Evolutionary conservation across 2,797 vertebrate genomes (phyloP).

Genomic region (Poecilia picta): DNA sequence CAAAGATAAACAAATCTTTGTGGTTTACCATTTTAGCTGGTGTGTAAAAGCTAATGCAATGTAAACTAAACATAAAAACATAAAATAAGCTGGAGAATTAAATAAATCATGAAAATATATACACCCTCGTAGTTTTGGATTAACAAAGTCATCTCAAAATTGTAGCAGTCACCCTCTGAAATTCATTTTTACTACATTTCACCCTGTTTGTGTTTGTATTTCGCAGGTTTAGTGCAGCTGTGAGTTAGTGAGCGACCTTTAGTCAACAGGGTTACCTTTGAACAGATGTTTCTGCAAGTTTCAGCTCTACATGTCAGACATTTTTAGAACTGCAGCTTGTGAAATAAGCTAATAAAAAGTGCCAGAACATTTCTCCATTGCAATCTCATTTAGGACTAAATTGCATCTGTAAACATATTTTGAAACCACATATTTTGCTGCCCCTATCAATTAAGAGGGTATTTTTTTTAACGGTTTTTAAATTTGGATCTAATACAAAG

Average conservation of each 20-base stretch:
- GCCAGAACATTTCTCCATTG: background rate
- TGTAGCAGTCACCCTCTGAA: background rate
- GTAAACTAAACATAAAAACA: background rate
- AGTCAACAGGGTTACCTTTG: background rate
- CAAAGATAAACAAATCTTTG: background rate
- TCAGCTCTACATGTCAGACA: background rate
- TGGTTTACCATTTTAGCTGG: background rate
- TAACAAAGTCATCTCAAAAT: background rate
- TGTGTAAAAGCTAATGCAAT: background rate
- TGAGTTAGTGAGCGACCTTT: background rate
- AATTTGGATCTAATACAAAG: background rate
- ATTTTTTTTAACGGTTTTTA: background rate
- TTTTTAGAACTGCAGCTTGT: background rate
- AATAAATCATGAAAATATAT: constrained; percentile 6
- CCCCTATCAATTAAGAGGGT: background rate
- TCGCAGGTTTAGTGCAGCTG: background rate
- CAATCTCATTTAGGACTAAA: background rate
- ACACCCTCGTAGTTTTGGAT: background rate
- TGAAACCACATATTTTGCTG: background rate
- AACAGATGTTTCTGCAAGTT: background rate
- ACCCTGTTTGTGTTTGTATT: background rate
- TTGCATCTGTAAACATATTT: background rate
- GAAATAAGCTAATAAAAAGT: constrained; percentile 4
- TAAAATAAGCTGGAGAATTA: background rate
- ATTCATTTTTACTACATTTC: background rate